Evolutionary conservation across 2,797 vertebrate genomes (phyloP).

Genomic region (Holocentrus rufus): DNA sequence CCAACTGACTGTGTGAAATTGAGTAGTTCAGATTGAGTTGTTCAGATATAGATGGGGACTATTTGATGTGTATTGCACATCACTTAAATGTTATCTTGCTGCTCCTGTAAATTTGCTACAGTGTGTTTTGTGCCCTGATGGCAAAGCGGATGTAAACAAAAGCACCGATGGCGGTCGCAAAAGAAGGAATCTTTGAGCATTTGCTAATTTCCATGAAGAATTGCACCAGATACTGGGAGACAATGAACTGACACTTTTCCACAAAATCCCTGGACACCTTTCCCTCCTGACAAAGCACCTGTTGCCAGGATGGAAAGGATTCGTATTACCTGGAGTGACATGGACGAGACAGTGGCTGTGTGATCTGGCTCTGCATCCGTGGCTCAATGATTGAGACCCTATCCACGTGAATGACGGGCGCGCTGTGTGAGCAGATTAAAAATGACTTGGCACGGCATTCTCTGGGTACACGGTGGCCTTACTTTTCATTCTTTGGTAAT

Average conservation of each 20-base stretch:
- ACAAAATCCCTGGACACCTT: not conserved
- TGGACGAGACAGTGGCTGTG: not conserved
- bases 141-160: too few species aligned
- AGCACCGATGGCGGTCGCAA: too few species aligned
- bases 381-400: not conserved
- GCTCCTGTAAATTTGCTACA: too few species aligned
- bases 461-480: constrained; percentile 6
- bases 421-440: too few species aligned
- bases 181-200: too few species aligned
- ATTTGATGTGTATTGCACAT: too few species aligned
- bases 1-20: too few species aligned
- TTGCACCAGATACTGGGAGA: not conserved
- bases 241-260: constrained; percentile 5
- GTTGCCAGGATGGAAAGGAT: not conserved
- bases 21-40: too few species aligned
- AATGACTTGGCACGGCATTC: too few species aligned
- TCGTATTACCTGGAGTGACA: not conserved
- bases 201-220: not conserved
- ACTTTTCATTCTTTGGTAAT: constrained; percentile 29
- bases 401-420: not conserved
- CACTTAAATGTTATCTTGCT: too few species aligned
- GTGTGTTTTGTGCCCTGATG: too few species aligned
- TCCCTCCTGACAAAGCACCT: not conserved
- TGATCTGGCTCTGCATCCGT: constrained; percentile 3
- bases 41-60: too few species aligned